Evolutionary conservation across 1,140 invertebrate species (phyloP), one percentile per base, ranked within the genome.

Genomic region (Tachypleus tridentatus): DNA sequence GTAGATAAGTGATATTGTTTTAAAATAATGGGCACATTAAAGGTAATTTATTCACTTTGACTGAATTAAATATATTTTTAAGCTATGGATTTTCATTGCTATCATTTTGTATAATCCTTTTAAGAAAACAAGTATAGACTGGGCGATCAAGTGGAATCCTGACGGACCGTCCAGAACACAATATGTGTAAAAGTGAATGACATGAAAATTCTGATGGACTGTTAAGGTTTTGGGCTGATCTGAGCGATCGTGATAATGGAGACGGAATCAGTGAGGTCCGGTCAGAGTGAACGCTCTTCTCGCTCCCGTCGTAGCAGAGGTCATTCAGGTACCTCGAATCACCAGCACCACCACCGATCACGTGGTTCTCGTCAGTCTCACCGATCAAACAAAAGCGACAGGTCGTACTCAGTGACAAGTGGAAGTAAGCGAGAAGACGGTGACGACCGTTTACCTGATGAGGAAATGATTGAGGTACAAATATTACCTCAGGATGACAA

Each of bases 401-500:
- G 76, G 3, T 76, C 76, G 4, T 73, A 75, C n/a, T 61, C 64
- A 51, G 63, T 61, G 4, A 63, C 69, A 4, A n/a, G 59, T 29
- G 68, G 51, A 10, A 70, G 74, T 72, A 11, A 77, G 74, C 61
- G 73, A 72, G 66, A 70, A 69, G 61, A 74, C 73, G 73, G 73
- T 4, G 74, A 73, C 64, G 73, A 73, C 29, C 29, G 29, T 29
- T 29, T 29, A 29, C 29, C 29, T 29, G 29, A 29, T 29, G 29
- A 29, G 74, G 88, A 93, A 77, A 86, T 91, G 5, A 90, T 91
- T 57, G 88, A 93, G 78, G 91, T 95, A 59, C 91, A 94, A 78
- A 94, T 94, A 68, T 76, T 97, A 57, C 91, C 92, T 0, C 82
- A 83, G 75, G 93, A 97, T 81, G 95, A 98, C 73, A 96, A 96